Base-by-base conservation (phyloP, 2,113 vertebrate species). In the Salminus brasiliensis region DNA sequence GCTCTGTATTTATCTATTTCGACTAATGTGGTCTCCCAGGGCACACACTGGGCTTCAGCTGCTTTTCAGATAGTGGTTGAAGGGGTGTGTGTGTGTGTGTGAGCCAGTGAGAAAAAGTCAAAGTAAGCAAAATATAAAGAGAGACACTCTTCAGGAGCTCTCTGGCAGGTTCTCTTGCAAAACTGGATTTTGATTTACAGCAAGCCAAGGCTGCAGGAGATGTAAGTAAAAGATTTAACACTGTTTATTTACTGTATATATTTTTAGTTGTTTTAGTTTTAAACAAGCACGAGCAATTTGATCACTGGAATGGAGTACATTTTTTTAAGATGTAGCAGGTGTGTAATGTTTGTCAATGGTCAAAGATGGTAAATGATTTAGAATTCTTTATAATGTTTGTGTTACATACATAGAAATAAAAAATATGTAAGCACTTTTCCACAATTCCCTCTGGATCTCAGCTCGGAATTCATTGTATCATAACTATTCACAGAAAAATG, bases 151-250 rank as follows among this genome's bases (percentile, higher is more conserved):
- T 34, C 2, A 60, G 39, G 69, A 57, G 11, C 21, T 57, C n/a
- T 43, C 21, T n/a, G 23, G 32, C 32, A 3, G 2, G 85, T 87
- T 85, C 74, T n/a, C n/a, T n/a, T 85, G 59, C 15, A 55, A 81
- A 23, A 80, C 79, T 87, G 79, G 69, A 79, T 75, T 53, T 71
- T 69, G 57, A 80, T 21, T 83, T 62, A 85, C 45, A 72, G 82
- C 29, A 41, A 81, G 52, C 66, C 63, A 25, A 70, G 30, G 55
- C 67, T 68, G 73, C 77, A 69, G 47, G 79, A 25, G 87, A 92
- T 89, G 90, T 93, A 90, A 87, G 85, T 89, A 86, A 66, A n/a
- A 57, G 43, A 1, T 18, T 63, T 16, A 66, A 66, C 4, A n/a
- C 12, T 66, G 3, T 25, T 65, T 21, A 66, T 39, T n/a, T 21